Conservation (phyloP, 2,113 vertebrate species). For the Spermophilus dauricus region DNA sequence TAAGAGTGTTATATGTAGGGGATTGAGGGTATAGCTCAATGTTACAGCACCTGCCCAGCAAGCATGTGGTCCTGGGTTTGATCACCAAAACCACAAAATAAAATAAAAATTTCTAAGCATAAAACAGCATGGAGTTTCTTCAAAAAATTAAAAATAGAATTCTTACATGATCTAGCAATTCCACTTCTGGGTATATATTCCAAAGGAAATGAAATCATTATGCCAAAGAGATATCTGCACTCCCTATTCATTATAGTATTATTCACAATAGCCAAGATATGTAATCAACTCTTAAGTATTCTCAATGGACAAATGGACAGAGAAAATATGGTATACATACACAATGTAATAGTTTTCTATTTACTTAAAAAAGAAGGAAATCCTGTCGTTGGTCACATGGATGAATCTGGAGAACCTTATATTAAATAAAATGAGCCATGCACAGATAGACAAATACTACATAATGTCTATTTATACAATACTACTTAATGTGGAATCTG, state of each 20-base stretch:
- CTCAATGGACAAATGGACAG: too few species aligned
- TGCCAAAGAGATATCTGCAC: background rate
- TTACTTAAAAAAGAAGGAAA: background rate
- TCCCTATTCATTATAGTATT: background rate
- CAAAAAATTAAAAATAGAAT: background rate
- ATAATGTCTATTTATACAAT: too few species aligned
- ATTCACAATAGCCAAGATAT: background rate
- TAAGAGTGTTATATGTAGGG: constrained; percentile 7
- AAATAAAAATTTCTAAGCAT: background rate
- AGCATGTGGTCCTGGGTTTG: background rate
- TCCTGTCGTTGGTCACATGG: background rate
- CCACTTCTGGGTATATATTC: background rate
- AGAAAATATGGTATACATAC: background rate
- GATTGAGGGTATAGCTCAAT: background rate
- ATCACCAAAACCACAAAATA: background rate
- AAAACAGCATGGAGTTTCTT: background rate
- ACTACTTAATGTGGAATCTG: background rate
- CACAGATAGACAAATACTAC: background rate
- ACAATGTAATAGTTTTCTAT: background rate
- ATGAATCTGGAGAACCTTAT: background rate
- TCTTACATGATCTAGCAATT: background rate
- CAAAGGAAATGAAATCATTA: background rate
- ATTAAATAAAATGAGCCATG: background rate
- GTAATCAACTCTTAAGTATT: background rate
- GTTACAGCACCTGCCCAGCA: background rate